A percentile compares a stretch with the other conserved stretches of the same genome.
phyloP scores from a whole-genome alignment of 2,888 invertebrate species.

The Drosophila putrida region DNA sequence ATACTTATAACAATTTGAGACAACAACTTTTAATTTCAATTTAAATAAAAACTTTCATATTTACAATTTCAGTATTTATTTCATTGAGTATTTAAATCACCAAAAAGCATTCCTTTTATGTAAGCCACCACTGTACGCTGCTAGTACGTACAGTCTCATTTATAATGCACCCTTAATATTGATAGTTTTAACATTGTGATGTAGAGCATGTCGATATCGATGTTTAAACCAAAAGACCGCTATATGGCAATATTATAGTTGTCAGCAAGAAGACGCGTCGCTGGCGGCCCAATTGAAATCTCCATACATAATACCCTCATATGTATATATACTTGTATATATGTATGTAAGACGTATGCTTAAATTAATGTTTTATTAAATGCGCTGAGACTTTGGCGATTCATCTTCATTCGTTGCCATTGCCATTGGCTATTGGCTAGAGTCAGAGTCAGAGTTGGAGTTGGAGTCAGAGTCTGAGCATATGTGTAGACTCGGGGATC shows the following conservation, averaged over 20 bases:
- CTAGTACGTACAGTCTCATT: neutral
- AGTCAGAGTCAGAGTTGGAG: neutral
- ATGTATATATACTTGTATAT: neutral
- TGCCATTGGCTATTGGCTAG: constrained; percentile 59
- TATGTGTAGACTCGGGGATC: constrained; percentile 32
- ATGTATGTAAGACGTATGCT: constrained; percentile 35
- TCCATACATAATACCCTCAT: constrained; percentile 23
- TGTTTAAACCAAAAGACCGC: neutral
- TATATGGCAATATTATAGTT: constrained; percentile 35
- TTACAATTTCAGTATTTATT: too few relatives aligned
- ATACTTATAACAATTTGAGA: too few relatives aligned
- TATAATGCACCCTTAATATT: neutral
- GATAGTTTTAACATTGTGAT: neutral
- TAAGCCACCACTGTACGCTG: neutral
- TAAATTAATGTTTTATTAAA: constrained; percentile 67
- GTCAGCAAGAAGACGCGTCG: constrained; percentile 44
- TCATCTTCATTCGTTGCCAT: constrained; percentile 59
- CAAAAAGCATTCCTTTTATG: neutral
- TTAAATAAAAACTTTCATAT: too few relatives aligned
- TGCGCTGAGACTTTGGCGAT: constrained; percentile 58
- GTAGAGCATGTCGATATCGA: constrained; percentile 7
- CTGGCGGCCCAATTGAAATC: constrained; percentile 58
- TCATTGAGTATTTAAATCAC: too few relatives aligned
- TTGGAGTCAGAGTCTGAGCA: constrained; percentile 9
- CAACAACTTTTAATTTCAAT: too few relatives aligned